phyloP scores from a whole-genome alignment of 1,140 invertebrate species.

The Neuroterus valhalla region DNA sequence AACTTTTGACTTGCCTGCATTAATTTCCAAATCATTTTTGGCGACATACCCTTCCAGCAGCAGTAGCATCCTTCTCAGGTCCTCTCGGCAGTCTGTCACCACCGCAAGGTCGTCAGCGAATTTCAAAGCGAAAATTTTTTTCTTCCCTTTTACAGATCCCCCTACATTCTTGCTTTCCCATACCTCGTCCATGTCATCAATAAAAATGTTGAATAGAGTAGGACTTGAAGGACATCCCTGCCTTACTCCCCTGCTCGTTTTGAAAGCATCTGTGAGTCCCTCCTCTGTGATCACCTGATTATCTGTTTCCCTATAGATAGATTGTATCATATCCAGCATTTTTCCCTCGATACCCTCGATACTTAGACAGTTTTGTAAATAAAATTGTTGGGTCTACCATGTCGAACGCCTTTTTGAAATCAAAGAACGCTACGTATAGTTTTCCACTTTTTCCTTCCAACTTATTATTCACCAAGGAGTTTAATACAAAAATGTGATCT shows the following conservation, averaged over 20 bases:
- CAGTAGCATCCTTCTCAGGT: slow-evolving; percentile 13
- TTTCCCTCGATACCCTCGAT: neutral
- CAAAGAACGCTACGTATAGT: neutral
- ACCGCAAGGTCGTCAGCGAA: slow-evolving; percentile 34
- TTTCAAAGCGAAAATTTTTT: no score
- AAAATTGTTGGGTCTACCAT: neutral
- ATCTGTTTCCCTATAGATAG: neutral
- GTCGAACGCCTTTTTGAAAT: slow-evolving; percentile 23
- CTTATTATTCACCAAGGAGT: neutral
- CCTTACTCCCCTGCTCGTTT: slow-evolving; percentile 7
- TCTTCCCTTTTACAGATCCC: no score
- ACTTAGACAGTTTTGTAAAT: neutral
- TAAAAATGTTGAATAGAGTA: slow-evolving; percentile 25
- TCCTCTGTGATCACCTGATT: neutral
- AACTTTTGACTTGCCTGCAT: slow-evolving; percentile 17
- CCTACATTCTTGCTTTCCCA: no score
- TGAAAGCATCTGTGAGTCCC: neutral
- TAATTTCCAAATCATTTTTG: slow-evolving; percentile 11
- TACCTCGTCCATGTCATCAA: no score
- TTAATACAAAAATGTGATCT: no score
- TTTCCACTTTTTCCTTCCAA: slow-evolving; percentile 2
- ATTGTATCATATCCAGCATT: neutral
- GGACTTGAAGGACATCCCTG: slow-evolving; percentile 32
- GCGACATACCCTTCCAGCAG: slow-evolving; percentile 8
- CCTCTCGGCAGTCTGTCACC: slow-evolving; percentile 13